phyloP scores from a whole-genome alignment of 2,113 vertebrate genomes.

The Malurus elegans region DNA sequence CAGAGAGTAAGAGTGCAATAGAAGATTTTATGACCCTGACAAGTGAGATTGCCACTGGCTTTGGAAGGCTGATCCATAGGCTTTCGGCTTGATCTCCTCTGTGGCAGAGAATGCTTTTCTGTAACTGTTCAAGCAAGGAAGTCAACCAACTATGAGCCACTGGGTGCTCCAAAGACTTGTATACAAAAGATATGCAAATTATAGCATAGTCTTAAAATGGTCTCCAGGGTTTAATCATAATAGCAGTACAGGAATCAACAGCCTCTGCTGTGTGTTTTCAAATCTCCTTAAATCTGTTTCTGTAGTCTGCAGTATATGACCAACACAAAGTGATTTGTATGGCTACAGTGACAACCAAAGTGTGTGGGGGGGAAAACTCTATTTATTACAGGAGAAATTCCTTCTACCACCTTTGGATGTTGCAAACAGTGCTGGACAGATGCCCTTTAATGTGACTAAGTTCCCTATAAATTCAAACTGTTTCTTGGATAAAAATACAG shows the following conservation, averaged over 20 bases:
- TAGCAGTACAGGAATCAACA: not conserved
- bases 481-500: not conserved
- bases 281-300: not conserved
- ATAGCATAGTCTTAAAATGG: slow-evolving; percentile 7
- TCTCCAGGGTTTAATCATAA: slow-evolving; percentile 42
- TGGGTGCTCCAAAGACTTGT: not conserved
- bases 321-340: not conserved
- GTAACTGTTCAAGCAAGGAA: not conserved
- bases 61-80: not conserved
- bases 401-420: not conserved
- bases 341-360: not conserved
- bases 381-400: not conserved
- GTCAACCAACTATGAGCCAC: not conserved
- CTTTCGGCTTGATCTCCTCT: not conserved
- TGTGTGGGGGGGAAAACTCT: not conserved
- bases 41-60: not conserved
- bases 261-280: not conserved
- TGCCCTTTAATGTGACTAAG: not conserved
- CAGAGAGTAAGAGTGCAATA: not conserved
- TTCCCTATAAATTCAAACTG: not conserved
- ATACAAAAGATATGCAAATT: slow-evolving; percentile 29
- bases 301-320: not conserved
- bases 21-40: not conserved
- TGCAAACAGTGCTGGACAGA: not conserved
- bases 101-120: not conserved